These are phyloP conservation scores for Siderastrea siderea DNA, from an alignment of 92 coral and sea anemone genomes.

Conservation along the genomic window DNA sequence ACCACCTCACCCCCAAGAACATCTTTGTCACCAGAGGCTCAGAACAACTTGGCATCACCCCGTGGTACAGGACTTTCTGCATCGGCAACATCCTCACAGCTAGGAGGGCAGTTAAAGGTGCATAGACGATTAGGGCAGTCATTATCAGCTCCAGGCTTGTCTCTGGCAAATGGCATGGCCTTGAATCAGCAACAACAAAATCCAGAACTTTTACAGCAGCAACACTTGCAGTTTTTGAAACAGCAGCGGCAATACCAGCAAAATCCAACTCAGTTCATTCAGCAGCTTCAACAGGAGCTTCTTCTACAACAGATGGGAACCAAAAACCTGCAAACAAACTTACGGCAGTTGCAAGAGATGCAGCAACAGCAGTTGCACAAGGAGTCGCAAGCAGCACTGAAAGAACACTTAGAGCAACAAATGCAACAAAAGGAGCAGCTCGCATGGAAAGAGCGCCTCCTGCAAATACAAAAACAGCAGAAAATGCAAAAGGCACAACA, in stretches of 20 bases:
- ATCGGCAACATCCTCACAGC: constrained; percentile 50
- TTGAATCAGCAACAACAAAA: constrained; percentile 87
- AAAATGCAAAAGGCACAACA: constrained; percentile 26
- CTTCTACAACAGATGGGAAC: constrained; percentile 80
- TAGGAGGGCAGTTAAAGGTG: constrained; percentile 59
- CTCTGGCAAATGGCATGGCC: constrained; percentile 85
- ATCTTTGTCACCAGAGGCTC: constrained; percentile 74
- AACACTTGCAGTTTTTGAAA: constrained; percentile 85
- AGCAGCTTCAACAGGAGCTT: constrained; percentile 91
- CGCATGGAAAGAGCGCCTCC: constrained; percentile 34
- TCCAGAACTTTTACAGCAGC: constrained; percentile 93
- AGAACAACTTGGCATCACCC: constrained; percentile 69
- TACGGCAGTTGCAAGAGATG: constrained; percentile 82
- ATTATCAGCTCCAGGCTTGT: constrained; percentile 90
- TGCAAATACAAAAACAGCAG: constrained; percentile 40
- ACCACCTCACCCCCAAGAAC: constrained; percentile 68
- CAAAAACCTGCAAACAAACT: constrained; percentile 60
- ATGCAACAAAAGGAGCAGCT: constrained; percentile 68
- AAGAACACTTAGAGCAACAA: constrained; percentile 89
- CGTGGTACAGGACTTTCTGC: constrained; percentile 68
- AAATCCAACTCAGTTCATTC: constrained; percentile 78
- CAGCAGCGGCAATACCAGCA: constrained; percentile 78
- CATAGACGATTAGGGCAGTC: constrained; percentile 94
- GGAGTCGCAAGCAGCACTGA: constrained; percentile 87
- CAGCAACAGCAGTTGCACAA: constrained; percentile 88